Base-by-base conservation (phyloP, 2,113 vertebrate genomes). In the Sterrhoptilus dennistouni region DNA sequence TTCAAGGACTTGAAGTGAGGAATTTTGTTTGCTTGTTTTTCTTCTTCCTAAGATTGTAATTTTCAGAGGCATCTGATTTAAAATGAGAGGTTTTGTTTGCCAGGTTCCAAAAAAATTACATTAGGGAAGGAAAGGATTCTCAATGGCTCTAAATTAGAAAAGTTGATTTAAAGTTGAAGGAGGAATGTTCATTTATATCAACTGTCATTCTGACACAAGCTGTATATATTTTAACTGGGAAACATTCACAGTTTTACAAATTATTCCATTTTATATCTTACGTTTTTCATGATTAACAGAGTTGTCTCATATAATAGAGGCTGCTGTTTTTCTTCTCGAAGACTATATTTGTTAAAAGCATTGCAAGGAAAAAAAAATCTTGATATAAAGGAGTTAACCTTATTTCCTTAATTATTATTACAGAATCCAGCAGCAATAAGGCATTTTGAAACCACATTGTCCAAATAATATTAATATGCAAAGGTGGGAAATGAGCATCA, bases 401-500 rank as follows among this genome's bases (percentile, higher is more conserved):
- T 90, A 90, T 83, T 85, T 94, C 60, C 35, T 95, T 90, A 81
- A 47, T 63, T 71, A 29, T 23, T 93, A 38, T 89, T 94, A 94
- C 71, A 96, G 66, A 79, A 91, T 91, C 64, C 75, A 53, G 33
- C 22, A 66, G 20, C 63, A 96, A 94, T 79, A 94, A 87, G 77
- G 65, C 86, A 56, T 65, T 90, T 45, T n/a, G 61, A 94, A 94
- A 91, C 28, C 64, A 64, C 42, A 40, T 11, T 77, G 50, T 66
- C 53, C 57, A 90, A 96, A 93, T 88, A 74, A 95, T 82, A 95
- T 94, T 96, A 93, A 93, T 93, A 97, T 95, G 79, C 94, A 96
- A 68, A 96, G 59, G 69, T 82, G 57, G 92, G 47, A 90, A 95
- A 88, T 70, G 59, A 93, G 87, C 89, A 94, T 82, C 80, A 91